Percentiles rank a stretch among this genome's conserved stretches.
Evolutionary conservation across 2,888 invertebrate genomes (phyloP).

Genomic region (Tricholauxania praeusta): DNA sequence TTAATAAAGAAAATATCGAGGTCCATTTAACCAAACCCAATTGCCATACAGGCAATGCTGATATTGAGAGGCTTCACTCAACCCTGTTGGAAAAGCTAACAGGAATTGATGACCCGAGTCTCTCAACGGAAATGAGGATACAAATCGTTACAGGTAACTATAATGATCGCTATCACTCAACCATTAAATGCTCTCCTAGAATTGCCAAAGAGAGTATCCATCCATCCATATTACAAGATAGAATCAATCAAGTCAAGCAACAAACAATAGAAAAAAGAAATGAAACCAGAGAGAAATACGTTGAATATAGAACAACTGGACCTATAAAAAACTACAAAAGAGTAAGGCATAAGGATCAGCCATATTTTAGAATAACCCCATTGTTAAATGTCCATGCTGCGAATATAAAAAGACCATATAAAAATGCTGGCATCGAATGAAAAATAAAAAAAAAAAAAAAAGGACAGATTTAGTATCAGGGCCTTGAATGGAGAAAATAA

Average conservation of each 20-base stretch:
- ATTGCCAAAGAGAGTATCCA: conserved; percentile 17
- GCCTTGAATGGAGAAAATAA: too few species aligned
- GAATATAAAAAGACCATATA: too few species aligned
- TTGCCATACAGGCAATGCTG: conserved; percentile 27
- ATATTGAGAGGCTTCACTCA: conserved; percentile 36
- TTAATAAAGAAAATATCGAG: conserved; percentile 27
- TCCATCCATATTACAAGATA: conserved; percentile 3
- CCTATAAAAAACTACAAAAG: too few species aligned
- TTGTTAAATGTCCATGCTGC: too few species aligned
- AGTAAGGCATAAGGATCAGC: too few species aligned
- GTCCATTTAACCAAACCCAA: conserved; percentile 39
- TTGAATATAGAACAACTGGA: conserved; percentile 16
- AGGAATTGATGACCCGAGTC: conserved; percentile 24
- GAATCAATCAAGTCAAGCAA: conserved; percentile 13
- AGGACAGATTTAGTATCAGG: too few species aligned
- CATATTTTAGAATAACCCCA: too few species aligned
- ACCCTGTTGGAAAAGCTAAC: conserved; percentile 37
- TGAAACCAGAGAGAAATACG: conserved; percentile 19
- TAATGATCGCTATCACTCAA: conserved; percentile 38
- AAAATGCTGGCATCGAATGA: too few species aligned
- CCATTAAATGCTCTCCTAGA: conserved; percentile 35
- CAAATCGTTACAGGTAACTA: conserved; percentile 38
- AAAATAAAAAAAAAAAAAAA: too few species aligned
- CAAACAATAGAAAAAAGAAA: neutral
- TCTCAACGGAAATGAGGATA: conserved; percentile 35